These are phyloP conservation scores for Chironomus tepperi DNA, from an alignment of 1,140 invertebrate genomes.

Conservation along the genomic window DNA sequence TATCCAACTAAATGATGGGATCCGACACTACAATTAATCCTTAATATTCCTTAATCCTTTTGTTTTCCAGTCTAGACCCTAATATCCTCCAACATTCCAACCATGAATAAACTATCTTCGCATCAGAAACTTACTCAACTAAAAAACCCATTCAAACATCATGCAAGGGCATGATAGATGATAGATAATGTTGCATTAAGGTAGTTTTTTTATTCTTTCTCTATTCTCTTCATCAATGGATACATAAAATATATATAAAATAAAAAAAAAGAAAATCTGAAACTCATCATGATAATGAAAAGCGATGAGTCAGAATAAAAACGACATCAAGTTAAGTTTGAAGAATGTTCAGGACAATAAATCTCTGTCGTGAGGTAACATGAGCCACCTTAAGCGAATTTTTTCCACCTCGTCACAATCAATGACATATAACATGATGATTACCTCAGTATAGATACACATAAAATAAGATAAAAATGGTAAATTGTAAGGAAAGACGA, in stretches of 20 bases:
- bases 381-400: conserved; percentile 1
- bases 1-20: too few species aligned
- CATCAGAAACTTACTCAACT: too few species aligned
- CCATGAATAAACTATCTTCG: too few species aligned
- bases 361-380: conserved; percentile 19
- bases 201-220: neutral
- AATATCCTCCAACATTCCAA: too few species aligned
- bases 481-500: neutral
- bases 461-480: neutral
- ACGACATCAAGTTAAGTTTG: neutral
- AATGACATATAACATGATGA: conserved; percentile 16
- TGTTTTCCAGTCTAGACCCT: too few species aligned
- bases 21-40: too few species aligned
- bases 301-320: conserved; percentile 14
- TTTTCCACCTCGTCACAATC: conserved; percentile 23
- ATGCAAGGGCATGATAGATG: too few species aligned
- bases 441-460: neutral
- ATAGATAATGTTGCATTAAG: too few species aligned
- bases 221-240: neutral
- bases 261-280: too few species aligned
- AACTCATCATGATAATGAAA: neutral
- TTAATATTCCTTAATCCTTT: too few species aligned
- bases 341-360: neutral
- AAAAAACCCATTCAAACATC: too few species aligned
- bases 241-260: too few species aligned